A percentile compares a stretch with the other conserved stretches of the same genome.
phyloP scores from a whole-genome alignment of 2,888 invertebrate species.

The Polia nebulosa region DNA sequence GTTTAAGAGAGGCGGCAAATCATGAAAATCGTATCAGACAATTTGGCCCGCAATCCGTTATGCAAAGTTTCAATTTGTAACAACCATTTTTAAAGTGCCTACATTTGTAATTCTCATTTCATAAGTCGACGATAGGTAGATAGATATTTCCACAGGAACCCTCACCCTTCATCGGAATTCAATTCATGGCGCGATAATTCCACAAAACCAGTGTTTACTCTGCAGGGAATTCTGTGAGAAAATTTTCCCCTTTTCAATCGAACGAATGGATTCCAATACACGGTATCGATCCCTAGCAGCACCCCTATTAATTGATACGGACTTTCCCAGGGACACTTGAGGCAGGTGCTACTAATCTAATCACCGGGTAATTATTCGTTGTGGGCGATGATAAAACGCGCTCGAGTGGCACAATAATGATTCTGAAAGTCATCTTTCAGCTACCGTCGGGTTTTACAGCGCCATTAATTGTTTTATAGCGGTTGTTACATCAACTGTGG shows the following conservation, averaged over 20 bases:
- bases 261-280: constrained; percentile 60
- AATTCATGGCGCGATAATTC: constrained; percentile 44
- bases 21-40: no score
- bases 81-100: not conserved
- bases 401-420: constrained; percentile 74
- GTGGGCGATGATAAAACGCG: constrained; percentile 70
- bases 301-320: constrained; percentile 49
- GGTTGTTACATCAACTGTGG: constrained; percentile 81
- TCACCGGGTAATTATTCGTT: constrained; percentile 67
- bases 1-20: no score
- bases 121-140: not conserved
- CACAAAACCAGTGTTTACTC: constrained; percentile 56
- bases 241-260: constrained; percentile 61
- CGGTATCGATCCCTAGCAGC: constrained; percentile 63
- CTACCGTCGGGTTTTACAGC: constrained; percentile 84
- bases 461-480: constrained; percentile 87
- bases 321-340: constrained; percentile 76
- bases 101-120: not conserved
- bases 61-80: no score
- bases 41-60: no score
- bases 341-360: constrained; percentile 76
- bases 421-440: constrained; percentile 73
- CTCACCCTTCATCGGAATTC: constrained; percentile 52
- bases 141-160: not conserved
- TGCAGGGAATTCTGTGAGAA: constrained; percentile 64